Conservation (phyloP, 2,797 vertebrate genomes). For the Varecia variegata region DNA sequence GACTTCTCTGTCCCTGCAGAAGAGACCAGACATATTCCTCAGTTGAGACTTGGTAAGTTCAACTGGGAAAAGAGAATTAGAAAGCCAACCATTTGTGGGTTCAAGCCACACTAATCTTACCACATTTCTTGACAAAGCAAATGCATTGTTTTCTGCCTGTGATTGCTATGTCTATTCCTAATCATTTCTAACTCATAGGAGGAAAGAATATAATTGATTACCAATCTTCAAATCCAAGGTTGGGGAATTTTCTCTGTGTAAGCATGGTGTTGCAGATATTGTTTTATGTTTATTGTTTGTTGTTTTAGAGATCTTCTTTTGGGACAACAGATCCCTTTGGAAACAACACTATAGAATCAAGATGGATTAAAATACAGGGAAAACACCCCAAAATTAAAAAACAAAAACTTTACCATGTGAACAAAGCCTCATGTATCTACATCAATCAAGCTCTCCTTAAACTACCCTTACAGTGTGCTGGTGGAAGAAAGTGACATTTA, state of each 20-base stretch:
- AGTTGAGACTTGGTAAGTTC: not conserved
- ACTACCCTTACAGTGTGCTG: not conserved
- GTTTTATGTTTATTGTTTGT: not conserved
- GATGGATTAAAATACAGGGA: not conserved
- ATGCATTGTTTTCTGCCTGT: not conserved
- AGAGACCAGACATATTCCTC: not conserved
- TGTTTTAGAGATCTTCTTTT: not conserved
- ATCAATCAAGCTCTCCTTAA: not conserved
- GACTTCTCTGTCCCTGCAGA: not conserved
- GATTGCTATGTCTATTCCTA: not conserved
- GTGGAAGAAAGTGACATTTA: conserved; percentile 58
- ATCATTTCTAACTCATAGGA: not conserved
- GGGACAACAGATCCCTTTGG: not conserved
- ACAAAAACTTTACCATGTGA: not conserved
- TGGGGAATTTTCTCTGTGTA: not conserved
- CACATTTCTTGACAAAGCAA: not conserved
- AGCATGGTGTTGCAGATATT: not conserved
- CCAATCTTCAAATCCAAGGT: not conserved
- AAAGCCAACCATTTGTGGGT: not conserved
- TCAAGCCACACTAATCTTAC: not conserved
- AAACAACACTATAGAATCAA: not conserved
- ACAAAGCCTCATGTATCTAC: not conserved
- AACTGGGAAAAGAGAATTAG: not conserved
- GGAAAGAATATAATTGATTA: not conserved
- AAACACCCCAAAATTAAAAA: not conserved